phyloP scores from a whole-genome alignment of 2,113 vertebrate genomes.

The Onychostoma macrolepis region DNA sequence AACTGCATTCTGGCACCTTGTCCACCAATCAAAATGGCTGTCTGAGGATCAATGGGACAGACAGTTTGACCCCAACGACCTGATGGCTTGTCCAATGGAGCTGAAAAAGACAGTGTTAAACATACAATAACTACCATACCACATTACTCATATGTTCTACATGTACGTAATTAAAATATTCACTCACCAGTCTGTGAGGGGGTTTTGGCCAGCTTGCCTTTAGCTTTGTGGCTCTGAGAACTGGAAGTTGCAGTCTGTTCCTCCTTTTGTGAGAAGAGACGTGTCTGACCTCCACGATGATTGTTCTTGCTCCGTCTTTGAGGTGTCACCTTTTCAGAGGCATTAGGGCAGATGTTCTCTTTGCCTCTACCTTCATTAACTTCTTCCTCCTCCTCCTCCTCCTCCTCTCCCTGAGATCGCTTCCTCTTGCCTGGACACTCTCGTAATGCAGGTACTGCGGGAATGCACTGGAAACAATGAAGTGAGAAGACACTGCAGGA shows the following conservation, averaged over 20 bases:
- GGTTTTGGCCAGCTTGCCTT: conserved; percentile 67
- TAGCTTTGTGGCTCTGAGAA: conserved; percentile 60
- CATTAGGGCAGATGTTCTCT: conserved; percentile 70
- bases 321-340: conserved; percentile 62
- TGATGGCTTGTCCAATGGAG: conserved; percentile 63
- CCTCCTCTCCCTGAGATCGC: conserved; percentile 45
- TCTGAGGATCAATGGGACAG: conserved; percentile 76
- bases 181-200: conserved; percentile 65
- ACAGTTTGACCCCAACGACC: conserved; percentile 77
- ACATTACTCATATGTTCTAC: not conserved
- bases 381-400: conserved; percentile 28
- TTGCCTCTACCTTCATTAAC: conserved; percentile 39
- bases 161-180: not conserved
- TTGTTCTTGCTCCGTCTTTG: conserved; percentile 62
- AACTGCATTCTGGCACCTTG: conserved; percentile 78
- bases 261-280: conserved; percentile 66
- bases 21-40: conserved; percentile 77
- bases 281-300: conserved; percentile 58
- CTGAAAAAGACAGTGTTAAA: conserved; percentile 50
- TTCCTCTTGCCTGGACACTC: conserved; percentile 71
- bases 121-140: not conserved
- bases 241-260: conserved; percentile 39
- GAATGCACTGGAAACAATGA: conserved; percentile 53
- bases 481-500: not conserved
- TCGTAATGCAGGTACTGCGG: conserved; percentile 39